Base-by-base conservation (phyloP, 2,888 invertebrate species). In the Dolichopus griseipennis region DNA sequence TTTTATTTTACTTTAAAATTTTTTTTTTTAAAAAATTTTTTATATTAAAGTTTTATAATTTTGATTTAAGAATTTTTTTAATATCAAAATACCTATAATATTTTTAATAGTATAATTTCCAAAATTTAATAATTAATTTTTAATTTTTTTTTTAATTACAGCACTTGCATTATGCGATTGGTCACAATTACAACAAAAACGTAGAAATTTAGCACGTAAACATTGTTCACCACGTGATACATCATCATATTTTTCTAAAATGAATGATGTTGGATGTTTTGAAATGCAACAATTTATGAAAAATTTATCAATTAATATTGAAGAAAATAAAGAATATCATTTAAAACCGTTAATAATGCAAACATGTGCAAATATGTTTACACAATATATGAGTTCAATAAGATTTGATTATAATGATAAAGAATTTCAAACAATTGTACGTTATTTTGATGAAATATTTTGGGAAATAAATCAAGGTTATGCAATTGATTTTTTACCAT, bases 381-480 rank as follows among this genome's bases (percentile, higher is more conserved):
- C 86, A 3, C 86, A 88, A 71, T 92, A 91, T 82, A 91, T 93
- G 89, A 92, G 92, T 80, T 89, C 88, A 20, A 84, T 86, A 0
- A 83, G 88, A 7, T 91, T 91, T 74, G 85, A 86, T 41, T 85
- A 87, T 66, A 83, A 86, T 22, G 90, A 92, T 72, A 65, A 75
- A 0, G 86, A 86, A 22, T 92, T 91, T 81, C 82, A 83, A 61
- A 82, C 83, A 68, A 84, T 88, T 6, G 89, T 91, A 0, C 83
- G 87, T 43, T 84, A 84, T 67, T 93, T 92, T 77, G 92, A 93
- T 73, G 88, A 90, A 72, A 91, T 93, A 69, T 93, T 93, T 81
- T 91, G 90, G 89, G 92, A 92, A 75, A 91, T 93, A 70, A 93
- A 93, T 77, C 90, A 91, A 74, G 91, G 92, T 0, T 92, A 92